These are phyloP conservation scores for Schizopygopsis malacanthus DNA, from an alignment of 2,797 vertebrate genomes.

Conservation along the genomic window DNA sequence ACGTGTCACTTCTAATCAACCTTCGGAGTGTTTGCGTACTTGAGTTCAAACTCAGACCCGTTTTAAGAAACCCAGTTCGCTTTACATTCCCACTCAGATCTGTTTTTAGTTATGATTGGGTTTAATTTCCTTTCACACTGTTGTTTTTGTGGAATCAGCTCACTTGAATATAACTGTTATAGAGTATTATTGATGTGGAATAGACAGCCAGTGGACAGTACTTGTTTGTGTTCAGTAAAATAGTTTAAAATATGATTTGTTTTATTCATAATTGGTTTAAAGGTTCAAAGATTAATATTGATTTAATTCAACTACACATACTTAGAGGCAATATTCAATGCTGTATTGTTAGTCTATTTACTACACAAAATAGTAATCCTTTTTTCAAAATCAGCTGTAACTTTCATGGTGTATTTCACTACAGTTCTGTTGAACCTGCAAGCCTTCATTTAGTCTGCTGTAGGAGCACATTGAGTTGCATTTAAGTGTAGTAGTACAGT, in stretches of 20 bases:
- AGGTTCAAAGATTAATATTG: not conserved
- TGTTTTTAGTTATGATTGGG: not conserved
- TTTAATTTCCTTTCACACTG: not conserved
- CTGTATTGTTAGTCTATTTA: too few species aligned
- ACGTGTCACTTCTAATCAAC: slow-evolving; percentile 12
- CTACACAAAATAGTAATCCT: too few species aligned
- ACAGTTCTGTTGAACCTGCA: not conserved
- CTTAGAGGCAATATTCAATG: not conserved
- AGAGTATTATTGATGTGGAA: not conserved
- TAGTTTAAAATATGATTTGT: too few species aligned
- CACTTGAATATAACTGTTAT: not conserved
- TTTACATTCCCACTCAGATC: not conserved
- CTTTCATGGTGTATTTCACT: not conserved
- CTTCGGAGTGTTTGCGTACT: not conserved
- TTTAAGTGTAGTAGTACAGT: too few species aligned
- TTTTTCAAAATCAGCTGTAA: too few species aligned
- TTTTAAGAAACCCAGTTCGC: not conserved
- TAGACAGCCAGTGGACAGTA: not conserved
- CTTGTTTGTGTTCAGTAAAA: not conserved
- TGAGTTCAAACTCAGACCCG: not conserved
- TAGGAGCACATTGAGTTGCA: not conserved
- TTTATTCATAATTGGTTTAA: too few species aligned
- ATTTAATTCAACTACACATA: not conserved
- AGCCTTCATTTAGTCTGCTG: not conserved
- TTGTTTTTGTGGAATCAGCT: not conserved